These are phyloP conservation scores for Sturnus vulgaris DNA, from an alignment of 2,113 vertebrate genomes.

Conservation along the genomic window DNA sequence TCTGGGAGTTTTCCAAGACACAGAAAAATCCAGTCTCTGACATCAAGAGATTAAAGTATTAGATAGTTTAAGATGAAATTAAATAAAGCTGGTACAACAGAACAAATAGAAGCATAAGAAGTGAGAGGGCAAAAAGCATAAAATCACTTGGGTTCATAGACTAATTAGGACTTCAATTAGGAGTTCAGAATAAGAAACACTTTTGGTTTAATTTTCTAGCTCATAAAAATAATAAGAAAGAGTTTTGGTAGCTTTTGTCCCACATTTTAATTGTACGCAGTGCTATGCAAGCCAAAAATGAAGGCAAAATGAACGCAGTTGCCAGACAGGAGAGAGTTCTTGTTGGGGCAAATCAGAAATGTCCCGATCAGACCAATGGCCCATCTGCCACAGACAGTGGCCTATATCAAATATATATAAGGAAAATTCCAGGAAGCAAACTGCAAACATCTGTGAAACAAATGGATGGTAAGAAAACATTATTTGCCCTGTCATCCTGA, in stretches of 20 bases:
- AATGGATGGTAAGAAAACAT: background rate
- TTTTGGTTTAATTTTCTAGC: background rate
- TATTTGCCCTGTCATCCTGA: background rate
- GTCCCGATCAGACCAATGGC: rapidly evolving
- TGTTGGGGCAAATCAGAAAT: background rate
- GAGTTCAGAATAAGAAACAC: background rate
- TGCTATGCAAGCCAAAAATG: background rate
- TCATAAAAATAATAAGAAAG: background rate
- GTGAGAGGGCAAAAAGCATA: background rate
- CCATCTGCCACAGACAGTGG: background rate
- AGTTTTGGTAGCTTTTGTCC: background rate
- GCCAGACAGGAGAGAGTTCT: background rate
- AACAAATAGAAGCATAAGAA: background rate
- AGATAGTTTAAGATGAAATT: background rate
- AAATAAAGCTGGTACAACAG: background rate
- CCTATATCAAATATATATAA: background rate
- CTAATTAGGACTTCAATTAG: background rate
- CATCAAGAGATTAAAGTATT: conserved; percentile 21
- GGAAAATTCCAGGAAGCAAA: background rate
- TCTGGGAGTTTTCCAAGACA: background rate
- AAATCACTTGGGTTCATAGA: background rate
- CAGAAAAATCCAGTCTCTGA: conserved; percentile 8
- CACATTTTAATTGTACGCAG: background rate
- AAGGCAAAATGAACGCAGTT: background rate
- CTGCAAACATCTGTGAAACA: background rate